Evolutionary conservation across 2,797 vertebrate species (phyloP).

Genomic region (Lycodopsis pacificus): DNA sequence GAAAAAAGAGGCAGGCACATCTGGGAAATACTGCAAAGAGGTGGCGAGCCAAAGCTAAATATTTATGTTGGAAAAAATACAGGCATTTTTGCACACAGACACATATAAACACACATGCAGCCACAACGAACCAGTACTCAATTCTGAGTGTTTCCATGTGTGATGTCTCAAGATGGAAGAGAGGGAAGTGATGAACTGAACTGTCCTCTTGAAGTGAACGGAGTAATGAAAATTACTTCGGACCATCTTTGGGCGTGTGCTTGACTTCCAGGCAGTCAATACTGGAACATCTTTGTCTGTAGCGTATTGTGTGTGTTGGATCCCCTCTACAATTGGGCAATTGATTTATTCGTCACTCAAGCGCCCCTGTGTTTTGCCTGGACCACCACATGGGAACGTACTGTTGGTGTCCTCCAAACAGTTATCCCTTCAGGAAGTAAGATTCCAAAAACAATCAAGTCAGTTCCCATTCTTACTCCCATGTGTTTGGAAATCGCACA

Average conservation of each 20-base stretch:
- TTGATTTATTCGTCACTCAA: background rate
- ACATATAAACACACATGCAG: constrained; percentile 42
- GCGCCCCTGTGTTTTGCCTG: background rate
- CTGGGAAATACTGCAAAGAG: constrained; percentile 51
- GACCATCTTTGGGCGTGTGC: background rate
- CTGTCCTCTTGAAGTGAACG: constrained; percentile 17
- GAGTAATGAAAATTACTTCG: constrained; percentile 13
- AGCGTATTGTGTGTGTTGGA: constrained; percentile 10
- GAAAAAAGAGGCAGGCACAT: constrained; percentile 26
- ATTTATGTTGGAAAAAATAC: constrained; percentile 66
- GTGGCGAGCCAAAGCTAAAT: constrained; percentile 56
- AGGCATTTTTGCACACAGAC: constrained; percentile 24
- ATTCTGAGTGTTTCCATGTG: constrained; percentile 65
- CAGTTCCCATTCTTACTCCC: background rate
- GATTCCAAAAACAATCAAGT: background rate
- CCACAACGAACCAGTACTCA: constrained; percentile 40
- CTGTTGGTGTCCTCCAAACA: background rate
- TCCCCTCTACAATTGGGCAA: too few species aligned
- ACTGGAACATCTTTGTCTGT: constrained; percentile 3
- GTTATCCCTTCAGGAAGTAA: constrained; percentile 3
- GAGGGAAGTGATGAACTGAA: background rate
- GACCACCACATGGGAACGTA: background rate
- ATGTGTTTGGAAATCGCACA: background rate
- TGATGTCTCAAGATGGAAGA: constrained; percentile 24
- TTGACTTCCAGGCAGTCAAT: constrained; percentile 19